Conservation (phyloP, 2,797 vertebrate species). For the Alauda arvensis region DNA sequence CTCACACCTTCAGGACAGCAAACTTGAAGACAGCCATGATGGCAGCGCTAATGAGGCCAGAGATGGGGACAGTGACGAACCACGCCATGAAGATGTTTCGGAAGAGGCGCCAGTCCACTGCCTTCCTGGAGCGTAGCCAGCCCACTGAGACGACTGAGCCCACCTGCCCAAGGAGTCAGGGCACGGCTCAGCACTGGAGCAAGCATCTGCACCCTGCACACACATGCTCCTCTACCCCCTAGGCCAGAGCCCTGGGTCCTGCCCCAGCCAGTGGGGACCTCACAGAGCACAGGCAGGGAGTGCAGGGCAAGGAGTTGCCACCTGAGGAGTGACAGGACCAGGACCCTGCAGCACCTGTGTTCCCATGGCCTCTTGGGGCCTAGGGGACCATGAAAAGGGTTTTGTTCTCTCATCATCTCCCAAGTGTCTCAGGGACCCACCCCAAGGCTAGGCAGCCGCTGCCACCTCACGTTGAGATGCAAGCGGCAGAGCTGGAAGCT, state of each 20-base stretch:
- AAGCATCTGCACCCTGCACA: background rate
- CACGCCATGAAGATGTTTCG: slow-evolving; percentile 96
- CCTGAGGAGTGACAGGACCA: background rate
- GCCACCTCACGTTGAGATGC: background rate
- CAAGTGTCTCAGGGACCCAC: background rate
- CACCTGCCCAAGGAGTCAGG: slow-evolving; percentile 71
- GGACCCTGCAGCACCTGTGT: fast-evolving
- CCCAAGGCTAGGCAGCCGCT: fast-evolving
- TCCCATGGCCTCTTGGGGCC: background rate
- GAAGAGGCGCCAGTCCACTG: slow-evolving; percentile 93
- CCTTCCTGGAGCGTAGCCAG: slow-evolving; percentile 93
- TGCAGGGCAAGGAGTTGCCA: background rate
- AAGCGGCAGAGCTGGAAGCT: fast-evolving
- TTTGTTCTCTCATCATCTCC: background rate
- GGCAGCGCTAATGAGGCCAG: slow-evolving; percentile 89
- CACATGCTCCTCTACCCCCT: background rate
- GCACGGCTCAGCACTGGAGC: background rate
- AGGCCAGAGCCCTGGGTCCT: background rate
- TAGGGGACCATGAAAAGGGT: background rate
- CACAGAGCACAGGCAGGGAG: background rate
- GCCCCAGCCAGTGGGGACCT: background rate
- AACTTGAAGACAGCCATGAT: slow-evolving; percentile 90
- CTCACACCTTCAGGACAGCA: slow-evolving; percentile 58
- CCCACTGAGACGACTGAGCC: slow-evolving; percentile 94
- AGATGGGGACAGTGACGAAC: slow-evolving; percentile 95